Percentiles rank a stretch among this genome's conserved stretches.
Conservation (phyloP, 2,888 invertebrate genomes). For the Mantis religiosa region DNA sequence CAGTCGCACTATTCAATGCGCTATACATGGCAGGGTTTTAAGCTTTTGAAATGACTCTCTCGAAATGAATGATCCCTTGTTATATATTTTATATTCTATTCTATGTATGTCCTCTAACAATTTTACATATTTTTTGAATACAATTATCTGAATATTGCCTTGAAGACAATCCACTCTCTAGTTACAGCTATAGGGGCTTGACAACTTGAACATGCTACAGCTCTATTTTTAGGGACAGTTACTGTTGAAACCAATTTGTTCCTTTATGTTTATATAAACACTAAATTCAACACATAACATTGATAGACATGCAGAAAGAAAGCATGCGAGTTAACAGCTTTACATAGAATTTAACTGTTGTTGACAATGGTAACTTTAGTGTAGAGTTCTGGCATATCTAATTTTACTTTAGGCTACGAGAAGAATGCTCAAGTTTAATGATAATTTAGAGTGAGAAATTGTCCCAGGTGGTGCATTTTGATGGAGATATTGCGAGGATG, state of each 20-base stretch:
- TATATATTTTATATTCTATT: too few species aligned
- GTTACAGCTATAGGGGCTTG: neutral
- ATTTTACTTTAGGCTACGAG: neutral
- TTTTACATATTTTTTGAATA: too few species aligned
- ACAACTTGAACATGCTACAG: neutral
- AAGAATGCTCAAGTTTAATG: neutral
- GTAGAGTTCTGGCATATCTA: neutral
- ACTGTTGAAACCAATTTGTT: too few species aligned
- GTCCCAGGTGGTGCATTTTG: neutral
- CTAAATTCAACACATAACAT: neutral
- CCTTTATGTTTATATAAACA: too few species aligned
- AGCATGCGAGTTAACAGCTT: neutral
- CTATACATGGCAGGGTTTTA: too few species aligned
- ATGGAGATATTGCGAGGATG: neutral
- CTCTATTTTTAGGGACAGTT: neutral
- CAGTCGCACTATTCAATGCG: too few species aligned
- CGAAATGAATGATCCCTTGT: too few species aligned
- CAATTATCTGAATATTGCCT: too few species aligned
- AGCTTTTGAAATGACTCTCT: too few species aligned
- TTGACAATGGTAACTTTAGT: neutral
- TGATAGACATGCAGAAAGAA: neutral
- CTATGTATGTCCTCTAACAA: too few species aligned
- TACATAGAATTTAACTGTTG: neutral
- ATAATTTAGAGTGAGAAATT: neutral
- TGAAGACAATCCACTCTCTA: neutral